phyloP scores from a whole-genome alignment of 2,888 invertebrate genomes.

The Drosophila rellima region DNA sequence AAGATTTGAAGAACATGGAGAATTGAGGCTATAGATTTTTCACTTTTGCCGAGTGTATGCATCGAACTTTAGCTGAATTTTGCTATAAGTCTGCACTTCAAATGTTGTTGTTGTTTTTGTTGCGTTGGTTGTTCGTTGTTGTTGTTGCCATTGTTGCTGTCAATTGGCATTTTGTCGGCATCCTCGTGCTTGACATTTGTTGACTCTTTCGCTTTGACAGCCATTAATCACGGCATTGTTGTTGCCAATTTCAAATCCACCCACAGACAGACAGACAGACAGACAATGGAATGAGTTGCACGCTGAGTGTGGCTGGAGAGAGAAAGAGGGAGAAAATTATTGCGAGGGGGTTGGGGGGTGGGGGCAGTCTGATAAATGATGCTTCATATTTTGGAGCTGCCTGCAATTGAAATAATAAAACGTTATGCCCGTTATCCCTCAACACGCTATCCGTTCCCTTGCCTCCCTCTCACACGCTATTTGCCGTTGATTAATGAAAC shows the following conservation, averaged over 20 bases:
- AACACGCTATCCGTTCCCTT: neutral
- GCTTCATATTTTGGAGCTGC: slow-evolving; percentile 72
- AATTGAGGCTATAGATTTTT: neutral
- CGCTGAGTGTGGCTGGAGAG: neutral
- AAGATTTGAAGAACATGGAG: neutral
- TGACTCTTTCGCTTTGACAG: slow-evolving; percentile 81
- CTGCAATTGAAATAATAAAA: slow-evolving; percentile 79
- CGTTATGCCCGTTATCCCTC: slow-evolving; percentile 33
- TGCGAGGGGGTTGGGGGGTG: neutral
- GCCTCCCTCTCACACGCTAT: neutral
- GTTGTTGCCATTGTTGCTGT: slow-evolving; percentile 41
- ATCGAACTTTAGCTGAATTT: slow-evolving; percentile 22
- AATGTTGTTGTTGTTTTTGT: slow-evolving; percentile 19
- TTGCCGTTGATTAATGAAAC: slow-evolving; percentile 75
- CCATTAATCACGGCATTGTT: slow-evolving; percentile 79
- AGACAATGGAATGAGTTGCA: slow-evolving; percentile 3
- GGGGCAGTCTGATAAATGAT: slow-evolving; percentile 69
- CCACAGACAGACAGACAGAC: slow-evolving; percentile 51
- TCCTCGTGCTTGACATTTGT: slow-evolving; percentile 71
- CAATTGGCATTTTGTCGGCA: slow-evolving; percentile 54
- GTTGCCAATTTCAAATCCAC: slow-evolving; percentile 76
- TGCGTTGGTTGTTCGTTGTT: slow-evolving; percentile 28
- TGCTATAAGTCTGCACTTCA: slow-evolving; percentile 6
- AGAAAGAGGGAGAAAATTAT: neutral
- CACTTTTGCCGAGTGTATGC: neutral